Conservation (phyloP, 1,140 invertebrate genomes). For the Caenorhabditis tropicalis region DNA sequence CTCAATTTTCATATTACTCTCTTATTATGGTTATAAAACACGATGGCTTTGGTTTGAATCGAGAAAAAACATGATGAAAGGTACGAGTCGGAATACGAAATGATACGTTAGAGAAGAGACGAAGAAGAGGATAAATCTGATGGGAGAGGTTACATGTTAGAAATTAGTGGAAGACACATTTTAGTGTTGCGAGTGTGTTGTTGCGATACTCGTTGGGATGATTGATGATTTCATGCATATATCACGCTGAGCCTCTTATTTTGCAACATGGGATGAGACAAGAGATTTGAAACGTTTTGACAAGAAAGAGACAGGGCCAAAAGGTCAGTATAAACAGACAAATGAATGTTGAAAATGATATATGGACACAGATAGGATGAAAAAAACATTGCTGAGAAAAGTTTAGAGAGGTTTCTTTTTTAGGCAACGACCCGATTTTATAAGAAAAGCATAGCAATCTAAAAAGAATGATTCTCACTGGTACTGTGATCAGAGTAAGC, state of each 20-base stretch:
- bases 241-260: slow-evolving; percentile 34
- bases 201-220: slow-evolving; percentile 10
- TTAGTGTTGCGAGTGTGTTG: slow-evolving; percentile 1
- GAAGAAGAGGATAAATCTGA: background rate
- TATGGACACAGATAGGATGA: no score
- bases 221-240: slow-evolving; percentile 45
- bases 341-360: background rate
- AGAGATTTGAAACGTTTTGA: slow-evolving; percentile 43
- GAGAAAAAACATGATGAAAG: background rate
- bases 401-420: no score
- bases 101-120: background rate
- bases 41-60: background rate
- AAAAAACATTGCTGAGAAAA: no score
- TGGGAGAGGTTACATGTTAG: background rate
- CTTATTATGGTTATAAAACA: background rate
- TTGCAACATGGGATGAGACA: slow-evolving; percentile 40
- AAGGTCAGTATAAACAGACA: background rate
- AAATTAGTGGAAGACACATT: slow-evolving; percentile 28
- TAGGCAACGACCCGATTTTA: no score
- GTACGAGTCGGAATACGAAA: background rate
- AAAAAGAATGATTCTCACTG: no score
- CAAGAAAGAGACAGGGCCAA: background rate
- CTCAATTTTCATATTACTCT: slow-evolving; percentile 2
- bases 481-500: no score
- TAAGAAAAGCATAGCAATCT: no score